Base-by-base conservation (phyloP, 2,888 invertebrate species). In the Torymus auratus region DNA sequence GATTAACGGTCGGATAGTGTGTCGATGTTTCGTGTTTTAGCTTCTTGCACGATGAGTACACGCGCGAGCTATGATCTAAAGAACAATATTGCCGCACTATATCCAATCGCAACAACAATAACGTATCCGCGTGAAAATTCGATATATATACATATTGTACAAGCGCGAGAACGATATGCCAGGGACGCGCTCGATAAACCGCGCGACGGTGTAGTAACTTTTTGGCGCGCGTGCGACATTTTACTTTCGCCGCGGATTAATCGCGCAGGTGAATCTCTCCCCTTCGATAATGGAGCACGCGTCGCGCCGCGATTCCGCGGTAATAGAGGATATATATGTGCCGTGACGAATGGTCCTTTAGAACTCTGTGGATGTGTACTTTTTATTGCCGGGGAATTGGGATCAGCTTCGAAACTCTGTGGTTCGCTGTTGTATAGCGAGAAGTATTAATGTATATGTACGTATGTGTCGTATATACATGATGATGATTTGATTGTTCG, bases 291-390 rank as follows among this genome's bases (percentile, higher is more conserved):
- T 50, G n/a, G 15, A 65, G 50, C n/a, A 15, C 61, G 10, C 64
- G 64, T 15, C 17, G 2, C 13, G 23, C 17, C 62, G 12, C 13
- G 62, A 23, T 23, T 62, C 62, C 23, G 41, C 41, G 20, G 23
- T 50, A 64, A 64, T 64, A 41, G 64, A n/a, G 41, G 64, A 64
- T 64, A 64, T 64, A 61, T 23, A 64, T 64, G 50, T 41, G 1
- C 62, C 62, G 62, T 62, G 28, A 62, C 62, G n/a, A 28, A 62
- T 13, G 62, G 71, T 14, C 61, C 52, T 71, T 53, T 50, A 14
- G 61, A 10, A 53, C 12, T n/a, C 17, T 7, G 10, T 61, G 61
- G 41, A 61, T 68, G 14, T 14, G 10, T 23, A n/a, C 14, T 74
- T 67, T 67, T 74, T 60, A 52, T 20, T 20, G 41, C 53, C 41